Evolutionary conservation across 2,888 invertebrate species (phyloP).

Genomic region (Pandemis corylana): DNA sequence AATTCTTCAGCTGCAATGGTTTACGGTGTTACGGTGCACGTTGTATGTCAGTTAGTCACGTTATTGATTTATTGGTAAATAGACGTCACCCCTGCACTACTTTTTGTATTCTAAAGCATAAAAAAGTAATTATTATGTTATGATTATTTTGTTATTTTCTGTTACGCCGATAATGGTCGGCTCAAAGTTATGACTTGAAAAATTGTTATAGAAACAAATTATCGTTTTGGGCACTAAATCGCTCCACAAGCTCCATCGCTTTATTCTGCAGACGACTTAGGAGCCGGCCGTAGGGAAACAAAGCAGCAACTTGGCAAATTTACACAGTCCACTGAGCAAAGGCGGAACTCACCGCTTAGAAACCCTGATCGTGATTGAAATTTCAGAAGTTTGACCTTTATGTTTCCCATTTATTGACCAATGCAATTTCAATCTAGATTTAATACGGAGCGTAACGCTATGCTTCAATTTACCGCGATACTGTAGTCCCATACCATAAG

Average conservation of each 20-base stretch:
- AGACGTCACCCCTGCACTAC: too few relatives aligned
- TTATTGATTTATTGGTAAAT: too few relatives aligned
- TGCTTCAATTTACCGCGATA: constrained; percentile 12
- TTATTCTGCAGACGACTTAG: background rate
- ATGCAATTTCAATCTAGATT: constrained; percentile 17
- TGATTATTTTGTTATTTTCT: too few relatives aligned
- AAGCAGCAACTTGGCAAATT: constrained; percentile 25
- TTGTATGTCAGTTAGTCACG: too few relatives aligned
- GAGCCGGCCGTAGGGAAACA: constrained; percentile 5
- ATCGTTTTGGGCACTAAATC: background rate
- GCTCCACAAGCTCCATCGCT: constrained; percentile 2
- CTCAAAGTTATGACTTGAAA: too few relatives aligned
- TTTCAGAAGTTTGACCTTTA: constrained; percentile 23
- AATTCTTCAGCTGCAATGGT: too few relatives aligned
- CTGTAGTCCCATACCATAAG: background rate
- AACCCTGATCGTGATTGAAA: constrained; percentile 13
- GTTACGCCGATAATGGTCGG: too few relatives aligned
- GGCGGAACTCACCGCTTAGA: constrained; percentile 18
- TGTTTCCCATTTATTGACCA: constrained; percentile 10
- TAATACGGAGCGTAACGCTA: constrained; percentile 15
- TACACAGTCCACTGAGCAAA: constrained; percentile 27
- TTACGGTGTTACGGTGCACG: too few relatives aligned
- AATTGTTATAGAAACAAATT: too few relatives aligned
- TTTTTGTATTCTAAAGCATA: too few relatives aligned
- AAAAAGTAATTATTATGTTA: too few relatives aligned